Conservation (phyloP, 2,113 vertebrate species). For the Anarhynchus alexandrinus region DNA sequence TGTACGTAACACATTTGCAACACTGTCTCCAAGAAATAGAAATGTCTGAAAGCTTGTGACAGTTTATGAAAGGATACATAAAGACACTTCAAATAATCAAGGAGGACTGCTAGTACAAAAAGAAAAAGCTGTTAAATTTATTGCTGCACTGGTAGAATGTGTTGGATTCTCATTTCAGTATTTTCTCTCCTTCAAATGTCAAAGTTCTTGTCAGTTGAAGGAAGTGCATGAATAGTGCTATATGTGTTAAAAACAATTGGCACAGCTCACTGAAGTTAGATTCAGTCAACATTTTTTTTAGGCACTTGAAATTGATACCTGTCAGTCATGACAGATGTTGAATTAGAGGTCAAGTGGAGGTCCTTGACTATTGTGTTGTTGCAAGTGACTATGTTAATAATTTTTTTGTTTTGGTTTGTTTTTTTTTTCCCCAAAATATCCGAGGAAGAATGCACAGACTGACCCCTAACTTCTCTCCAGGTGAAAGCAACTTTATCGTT, state of each 20-base stretch:
- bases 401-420: neutral
- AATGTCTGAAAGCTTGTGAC: neutral
- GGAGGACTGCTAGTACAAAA: neutral
- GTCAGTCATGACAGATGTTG: neutral
- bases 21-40: neutral
- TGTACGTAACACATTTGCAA: neutral
- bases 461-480: neutral
- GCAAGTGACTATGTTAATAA: neutral
- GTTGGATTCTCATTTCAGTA: neutral
- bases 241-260: neutral
- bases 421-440: neutral
- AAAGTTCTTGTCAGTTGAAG: neutral
- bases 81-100: neutral
- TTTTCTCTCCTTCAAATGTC: neutral
- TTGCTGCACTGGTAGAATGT: neutral
- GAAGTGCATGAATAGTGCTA: neutral
- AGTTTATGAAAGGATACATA: neutral
- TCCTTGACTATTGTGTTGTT: neutral
- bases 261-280: neutral
- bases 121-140: neutral
- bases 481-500: neutral
- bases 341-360: neutral
- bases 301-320: neutral
- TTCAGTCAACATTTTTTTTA: neutral
- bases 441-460: neutral